Base-by-base conservation (phyloP, 2,888 invertebrate genomes). In the Volucella bombylans region DNA sequence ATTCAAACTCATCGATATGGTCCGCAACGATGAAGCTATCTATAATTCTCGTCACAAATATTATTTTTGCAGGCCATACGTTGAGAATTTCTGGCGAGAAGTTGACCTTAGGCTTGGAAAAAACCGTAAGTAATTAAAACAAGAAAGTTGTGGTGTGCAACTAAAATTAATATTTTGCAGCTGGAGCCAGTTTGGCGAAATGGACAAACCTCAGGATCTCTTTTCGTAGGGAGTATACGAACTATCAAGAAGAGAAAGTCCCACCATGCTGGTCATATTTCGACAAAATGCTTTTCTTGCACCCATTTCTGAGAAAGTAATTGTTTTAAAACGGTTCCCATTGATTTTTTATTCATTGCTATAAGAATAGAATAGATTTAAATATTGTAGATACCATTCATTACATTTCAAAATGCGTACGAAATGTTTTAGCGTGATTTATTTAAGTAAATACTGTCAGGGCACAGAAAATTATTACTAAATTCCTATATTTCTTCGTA, bases 61-160 rank as follows among this genome's bases (percentile, higher is more conserved):
- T 73, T 91, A 91, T 79, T 91, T 91, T 62, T 91, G 91, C 78
- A 88, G 91, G 4, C 90, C 91, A 0, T 91, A 90, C 82, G 91
- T 91, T 12, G 91, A 91, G 69, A 91, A 90, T 86, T 90, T 91
- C 62, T 91, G 91, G 91, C 89, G 90, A 14, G 90, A 91, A 73
- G 90, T 91, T 15, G 91, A 91, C 73, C 71, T 89, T 2, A 90
- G 90, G 73, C 82, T 91, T 12, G 89, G 90, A 39, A 91, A 91
- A 49, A 91, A 90, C 86, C 90, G 89, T 89, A 83, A 88, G 88
- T 88, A 38, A 52, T 39, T 15, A 1, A n/a, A 54, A 57, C 39
- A 10, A 18, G 9, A 9, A 18, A 59, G 39, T n/a, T 2, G 18
- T n/a, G 31, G 12, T 45, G 18, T 15, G n/a, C n/a, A 49, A 2